Evolutionary conservation across 2,113 vertebrate genomes (phyloP).

Genomic region (Coracopsis vasa): DNA sequence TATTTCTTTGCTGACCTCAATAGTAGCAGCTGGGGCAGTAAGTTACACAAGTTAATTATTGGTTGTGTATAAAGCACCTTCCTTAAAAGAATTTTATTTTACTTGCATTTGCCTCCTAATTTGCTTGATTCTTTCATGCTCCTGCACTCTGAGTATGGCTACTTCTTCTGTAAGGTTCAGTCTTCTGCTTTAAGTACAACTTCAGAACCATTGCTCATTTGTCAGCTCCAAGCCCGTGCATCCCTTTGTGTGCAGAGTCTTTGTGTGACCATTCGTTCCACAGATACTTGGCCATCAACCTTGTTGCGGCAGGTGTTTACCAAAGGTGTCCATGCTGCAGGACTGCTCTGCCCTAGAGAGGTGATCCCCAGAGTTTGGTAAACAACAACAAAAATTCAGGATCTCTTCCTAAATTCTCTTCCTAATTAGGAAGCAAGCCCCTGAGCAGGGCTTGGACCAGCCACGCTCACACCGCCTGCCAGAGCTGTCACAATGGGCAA

Average conservation of each 20-base stretch:
- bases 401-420: slow-evolving; percentile 11
- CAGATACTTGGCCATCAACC: background rate
- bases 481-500: background rate
- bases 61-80: background rate
- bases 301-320: background rate
- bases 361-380: background rate
- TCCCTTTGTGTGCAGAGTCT: background rate
- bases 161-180: background rate
- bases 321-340: background rate
- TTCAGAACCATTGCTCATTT: background rate
- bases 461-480: background rate
- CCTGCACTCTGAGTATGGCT: background rate
- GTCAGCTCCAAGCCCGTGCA: background rate
- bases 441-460: background rate
- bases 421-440: slow-evolving; percentile 1
- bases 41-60: slow-evolving; percentile 45
- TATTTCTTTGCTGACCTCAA: slow-evolving; percentile 35
- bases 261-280: background rate
- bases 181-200: background rate
- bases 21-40: slow-evolving; percentile 11
- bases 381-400: background rate
- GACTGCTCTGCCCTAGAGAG: background rate
- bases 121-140: background rate
- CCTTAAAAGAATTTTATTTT: slow-evolving; percentile 4
- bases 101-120: slow-evolving; percentile 22